Evolutionary conservation across 1,140 invertebrate species (phyloP).

Genomic region (Leptoteleia sp.): DNA sequence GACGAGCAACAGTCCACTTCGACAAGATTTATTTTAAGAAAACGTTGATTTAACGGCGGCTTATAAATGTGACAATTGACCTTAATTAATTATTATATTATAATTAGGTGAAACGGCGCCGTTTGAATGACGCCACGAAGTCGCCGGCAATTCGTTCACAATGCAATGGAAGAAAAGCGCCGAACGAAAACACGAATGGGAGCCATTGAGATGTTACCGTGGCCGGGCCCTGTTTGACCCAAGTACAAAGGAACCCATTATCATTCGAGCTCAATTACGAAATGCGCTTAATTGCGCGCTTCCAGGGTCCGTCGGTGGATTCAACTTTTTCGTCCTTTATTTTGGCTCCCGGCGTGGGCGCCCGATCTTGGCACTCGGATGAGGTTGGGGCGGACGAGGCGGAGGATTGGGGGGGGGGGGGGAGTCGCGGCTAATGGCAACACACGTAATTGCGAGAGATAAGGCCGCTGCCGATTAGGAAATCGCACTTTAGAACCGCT

Average conservation of each 20-base stretch:
- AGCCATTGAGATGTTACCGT: slow-evolving; percentile 27
- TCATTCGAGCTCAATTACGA: slow-evolving; percentile 25
- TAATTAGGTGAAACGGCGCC: no score
- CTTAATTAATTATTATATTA: no score
- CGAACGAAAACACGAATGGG: slow-evolving; percentile 27
- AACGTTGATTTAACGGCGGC: no score
- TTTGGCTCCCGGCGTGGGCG: slow-evolving; percentile 2
- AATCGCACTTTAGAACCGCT: slow-evolving; percentile 23
- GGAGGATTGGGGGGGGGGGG: no score
- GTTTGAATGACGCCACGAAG: not conserved
- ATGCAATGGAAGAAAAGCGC: slow-evolving; percentile 12
- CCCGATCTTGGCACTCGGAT: no score
- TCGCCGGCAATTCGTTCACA: not conserved
- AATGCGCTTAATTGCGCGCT: no score
- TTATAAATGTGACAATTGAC: no score
- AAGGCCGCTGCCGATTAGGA: slow-evolving; percentile 16
- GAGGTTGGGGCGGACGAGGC: no score
- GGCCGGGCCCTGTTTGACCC: slow-evolving; percentile 30
- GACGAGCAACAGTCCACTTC: no score
- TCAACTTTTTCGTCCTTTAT: slow-evolving; percentile 17
- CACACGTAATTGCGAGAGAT: slow-evolving; percentile 20
- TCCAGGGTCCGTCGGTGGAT: slow-evolving; percentile 4
- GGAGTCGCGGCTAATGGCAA: slow-evolving; percentile 12
- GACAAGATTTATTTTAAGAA: no score
- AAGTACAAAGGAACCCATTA: slow-evolving; percentile 43